phyloP scores from a whole-genome alignment of 1,140 invertebrate species.

The Asbolus verrucosus region DNA sequence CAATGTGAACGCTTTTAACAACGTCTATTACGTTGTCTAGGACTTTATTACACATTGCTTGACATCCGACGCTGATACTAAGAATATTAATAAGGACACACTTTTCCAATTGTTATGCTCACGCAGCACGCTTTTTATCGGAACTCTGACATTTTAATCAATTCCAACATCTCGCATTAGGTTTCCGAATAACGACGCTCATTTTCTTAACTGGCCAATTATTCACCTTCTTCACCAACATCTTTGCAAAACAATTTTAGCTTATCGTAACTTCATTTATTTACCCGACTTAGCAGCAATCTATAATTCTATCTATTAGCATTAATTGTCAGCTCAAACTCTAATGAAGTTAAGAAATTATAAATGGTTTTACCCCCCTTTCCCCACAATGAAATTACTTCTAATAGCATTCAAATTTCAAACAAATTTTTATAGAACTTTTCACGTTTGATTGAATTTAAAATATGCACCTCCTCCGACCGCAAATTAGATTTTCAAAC shows the following conservation, averaged over 20 bases:
- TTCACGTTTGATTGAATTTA: slow-evolving; percentile 14
- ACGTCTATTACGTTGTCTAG: slow-evolving; percentile 17
- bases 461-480: neutral
- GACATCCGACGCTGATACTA: slow-evolving; percentile 2
- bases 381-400: slow-evolving; percentile 1
- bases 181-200: slow-evolving; percentile 31
- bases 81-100: slow-evolving; percentile 39
- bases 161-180: slow-evolving; percentile 28
- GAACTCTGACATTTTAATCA: slow-evolving; percentile 38
- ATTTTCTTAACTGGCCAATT: slow-evolving; percentile 33
- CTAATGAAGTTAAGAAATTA: slow-evolving; percentile 25
- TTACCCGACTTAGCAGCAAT: neutral
- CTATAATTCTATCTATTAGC: slow-evolving; percentile 23
- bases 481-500: slow-evolving; percentile 7
- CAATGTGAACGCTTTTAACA: slow-evolving; percentile 11
- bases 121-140: slow-evolving; percentile 25
- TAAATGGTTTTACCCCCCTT: slow-evolving; percentile 4
- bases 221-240: slow-evolving; percentile 27
- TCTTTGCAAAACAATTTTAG: slow-evolving; percentile 37
- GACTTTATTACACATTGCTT: slow-evolving; percentile 39
- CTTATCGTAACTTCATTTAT: slow-evolving; percentile 31
- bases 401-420: neutral
- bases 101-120: slow-evolving; percentile 13
- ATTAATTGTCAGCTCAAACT: slow-evolving; percentile 26
- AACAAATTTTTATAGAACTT: slow-evolving; percentile 15